A percentile compares a stretch with the other conserved stretches of the same genome.
Conservation (phyloP, 2,113 vertebrate genomes). For the Thamnophis sirtalis region DNA sequence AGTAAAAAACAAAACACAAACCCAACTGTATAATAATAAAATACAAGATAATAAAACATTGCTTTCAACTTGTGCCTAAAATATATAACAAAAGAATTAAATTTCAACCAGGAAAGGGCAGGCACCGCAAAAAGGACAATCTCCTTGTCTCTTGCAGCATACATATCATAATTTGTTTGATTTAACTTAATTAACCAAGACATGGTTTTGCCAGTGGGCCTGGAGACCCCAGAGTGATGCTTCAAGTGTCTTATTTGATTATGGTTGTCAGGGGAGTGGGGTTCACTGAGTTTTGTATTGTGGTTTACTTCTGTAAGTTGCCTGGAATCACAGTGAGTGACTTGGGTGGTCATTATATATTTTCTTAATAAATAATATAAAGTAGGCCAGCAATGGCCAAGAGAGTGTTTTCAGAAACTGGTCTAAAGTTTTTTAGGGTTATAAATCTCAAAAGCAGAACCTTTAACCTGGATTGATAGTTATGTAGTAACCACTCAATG, state of each 20-base stretch:
- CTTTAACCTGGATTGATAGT: background rate
- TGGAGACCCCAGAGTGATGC: background rate
- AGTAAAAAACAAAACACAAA: background rate
- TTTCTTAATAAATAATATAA: background rate
- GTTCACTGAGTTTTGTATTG: background rate
- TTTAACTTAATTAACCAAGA: background rate
- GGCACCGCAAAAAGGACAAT: background rate
- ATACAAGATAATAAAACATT: background rate
- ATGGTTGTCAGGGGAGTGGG: background rate
- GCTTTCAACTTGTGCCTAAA: background rate
- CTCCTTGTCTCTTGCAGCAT: background rate
- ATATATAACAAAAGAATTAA: background rate
- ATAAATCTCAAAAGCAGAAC: background rate
- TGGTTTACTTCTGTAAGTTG: background rate
- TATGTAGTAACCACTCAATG: background rate
- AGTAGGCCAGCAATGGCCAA: background rate
- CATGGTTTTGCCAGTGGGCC: background rate
- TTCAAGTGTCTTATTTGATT: background rate
- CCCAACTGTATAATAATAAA: background rate
- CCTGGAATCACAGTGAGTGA: background rate
- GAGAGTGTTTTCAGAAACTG: background rate
- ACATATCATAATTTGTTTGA: background rate
- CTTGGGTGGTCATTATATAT: background rate
- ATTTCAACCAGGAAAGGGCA: background rate
- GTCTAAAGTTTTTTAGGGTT: background rate